Conservation (phyloP, 1,140 invertebrate species). For the Habropoda laboriosa region DNA sequence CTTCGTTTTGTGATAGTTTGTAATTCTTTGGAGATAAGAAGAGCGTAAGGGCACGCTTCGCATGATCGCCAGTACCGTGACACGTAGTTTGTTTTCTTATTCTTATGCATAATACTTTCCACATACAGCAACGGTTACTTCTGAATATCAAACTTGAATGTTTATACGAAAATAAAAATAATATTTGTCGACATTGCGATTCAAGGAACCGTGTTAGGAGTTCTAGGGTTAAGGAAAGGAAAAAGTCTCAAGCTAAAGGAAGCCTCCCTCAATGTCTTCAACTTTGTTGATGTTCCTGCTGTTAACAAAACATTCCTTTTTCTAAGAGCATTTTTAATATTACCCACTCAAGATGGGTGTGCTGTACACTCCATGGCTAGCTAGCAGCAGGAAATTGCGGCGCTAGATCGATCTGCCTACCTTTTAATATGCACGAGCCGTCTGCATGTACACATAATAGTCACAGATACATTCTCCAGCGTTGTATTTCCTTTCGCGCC, state of each 20-base stretch:
- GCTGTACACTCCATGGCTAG: constrained; percentile 6
- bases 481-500: constrained; percentile 65
- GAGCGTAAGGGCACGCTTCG: no score
- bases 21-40: no score
- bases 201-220: no score
- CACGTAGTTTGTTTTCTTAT: no score
- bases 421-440: constrained; percentile 27
- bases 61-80: no score
- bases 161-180: no score
- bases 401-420: constrained; percentile 26
- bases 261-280: neutral
- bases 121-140: no score
- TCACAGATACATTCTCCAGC: constrained; percentile 33
- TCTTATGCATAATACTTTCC: no score
- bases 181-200: no score
- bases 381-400: constrained; percentile 40
- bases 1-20: no score
- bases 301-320: neutral
- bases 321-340: constrained; percentile 17
- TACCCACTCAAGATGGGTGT: neutral
- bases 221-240: neutral
- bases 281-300: neutral
- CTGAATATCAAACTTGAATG: no score
- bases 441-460: constrained; percentile 29
- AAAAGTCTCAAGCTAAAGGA: neutral